Percentiles rank a stretch among this genome's conserved stretches.
phyloP scores from a whole-genome alignment of 2,888 invertebrate genomes.

The Agrilus cyanescens region DNA sequence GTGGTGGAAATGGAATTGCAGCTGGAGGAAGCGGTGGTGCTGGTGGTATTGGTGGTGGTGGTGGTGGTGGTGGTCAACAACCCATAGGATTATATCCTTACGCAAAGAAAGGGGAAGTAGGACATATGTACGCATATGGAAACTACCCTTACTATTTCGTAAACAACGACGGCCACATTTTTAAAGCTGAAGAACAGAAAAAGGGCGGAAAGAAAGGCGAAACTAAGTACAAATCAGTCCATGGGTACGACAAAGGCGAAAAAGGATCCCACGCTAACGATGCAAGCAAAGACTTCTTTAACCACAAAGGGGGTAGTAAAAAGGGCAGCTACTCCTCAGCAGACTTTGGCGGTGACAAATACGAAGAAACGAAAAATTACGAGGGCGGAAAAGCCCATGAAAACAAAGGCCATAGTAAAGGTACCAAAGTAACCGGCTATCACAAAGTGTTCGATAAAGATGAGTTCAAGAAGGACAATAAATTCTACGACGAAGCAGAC shows the following conservation, averaged over 20 bases:
- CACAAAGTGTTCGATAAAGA: conserved; percentile 65
- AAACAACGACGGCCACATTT: too few species aligned
- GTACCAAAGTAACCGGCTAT: conserved; percentile 57
- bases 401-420: conserved; percentile 49
- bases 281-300: conserved; percentile 41
- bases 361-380: conserved; percentile 40
- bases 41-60: too few species aligned
- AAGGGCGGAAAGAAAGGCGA: conserved; percentile 41
- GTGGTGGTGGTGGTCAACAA: too few species aligned
- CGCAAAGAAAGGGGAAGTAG: too few species aligned
- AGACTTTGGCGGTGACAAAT: conserved; percentile 43
- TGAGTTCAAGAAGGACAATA: conserved; percentile 66
- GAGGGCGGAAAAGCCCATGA: conserved; percentile 47
- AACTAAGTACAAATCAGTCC: conserved; percentile 42
- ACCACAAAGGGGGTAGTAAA: conserved; percentile 42
- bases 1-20: too few species aligned
- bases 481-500: conserved; percentile 62
- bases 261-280: conserved; percentile 44
- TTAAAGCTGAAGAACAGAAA: too few species aligned
- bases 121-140: too few species aligned
- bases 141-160: too few species aligned
- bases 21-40: too few species aligned
- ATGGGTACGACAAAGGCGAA: conserved; percentile 44
- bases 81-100: too few species aligned
- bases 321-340: conserved; percentile 43